Evolutionary conservation across 2,888 invertebrate species (phyloP), one percentile per base, ranked within the genome.

Genomic region (Thereva unica): DNA sequence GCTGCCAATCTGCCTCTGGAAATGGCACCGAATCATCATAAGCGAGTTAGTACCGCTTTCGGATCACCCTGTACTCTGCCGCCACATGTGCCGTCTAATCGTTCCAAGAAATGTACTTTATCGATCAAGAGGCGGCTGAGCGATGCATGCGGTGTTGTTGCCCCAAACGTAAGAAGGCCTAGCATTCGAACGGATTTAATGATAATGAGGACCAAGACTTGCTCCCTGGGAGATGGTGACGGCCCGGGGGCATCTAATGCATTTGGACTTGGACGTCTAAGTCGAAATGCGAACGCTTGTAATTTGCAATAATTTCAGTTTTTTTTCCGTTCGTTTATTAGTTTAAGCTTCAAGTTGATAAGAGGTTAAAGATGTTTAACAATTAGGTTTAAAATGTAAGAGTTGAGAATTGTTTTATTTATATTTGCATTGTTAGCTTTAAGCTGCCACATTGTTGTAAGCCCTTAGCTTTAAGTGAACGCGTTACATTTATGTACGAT

Each of bases 21-120:
- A 83, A 94, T 94, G 93, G 92, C 92, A 23, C 92, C 92, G 0
- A 92, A 92, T 75, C 89, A 92, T 77, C 93, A 93, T 79, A 89
- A 92, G 75, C 85, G 90, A 68, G 89, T 93, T 50, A 89, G 87
- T 73, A 87, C 89, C 9, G 88, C 87, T 6, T 91, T 91, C 71
- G 87, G 91, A 4, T 89, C 90, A 66, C 91, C 91, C 0, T 90
- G 89, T 71, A 90, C 90, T 6, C 77, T 91, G 71, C 89, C 89
- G 1, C 87, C 89, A 0, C 85, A 87, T 71, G 85, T 86, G 40
- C 86, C 87, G 70, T 83, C 85, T 50, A 87, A 85, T 76, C 84
- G 86, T 74, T 85, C 86, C 75, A 89, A 89, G 77, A 89, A 88
- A 79, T 89, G 90, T 75, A 90, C 91, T 3, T 83, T 93, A 64